phyloP scores from a whole-genome alignment of 2,113 vertebrate genomes.

The Pimephales promelas region DNA sequence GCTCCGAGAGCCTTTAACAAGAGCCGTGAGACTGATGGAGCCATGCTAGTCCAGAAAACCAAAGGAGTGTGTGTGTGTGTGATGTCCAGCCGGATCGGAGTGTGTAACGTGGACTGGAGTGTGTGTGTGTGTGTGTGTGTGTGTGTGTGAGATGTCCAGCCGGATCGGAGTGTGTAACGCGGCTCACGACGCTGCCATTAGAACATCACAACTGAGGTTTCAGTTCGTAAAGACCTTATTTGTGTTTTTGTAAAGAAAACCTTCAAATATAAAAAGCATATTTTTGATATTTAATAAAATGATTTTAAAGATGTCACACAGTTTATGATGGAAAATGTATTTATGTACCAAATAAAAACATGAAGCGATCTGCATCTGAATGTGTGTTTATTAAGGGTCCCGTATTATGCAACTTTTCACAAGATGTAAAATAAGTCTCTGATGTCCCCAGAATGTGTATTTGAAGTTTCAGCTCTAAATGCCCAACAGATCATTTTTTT shows the following conservation, averaged over 20 bases:
- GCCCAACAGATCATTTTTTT: too few species aligned
- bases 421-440: too few species aligned
- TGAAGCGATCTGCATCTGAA: slow-evolving; percentile 6
- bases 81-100: too few species aligned
- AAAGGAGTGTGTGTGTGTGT: background rate
- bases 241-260: slow-evolving; percentile 77
- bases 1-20: background rate
- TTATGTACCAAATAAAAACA: slow-evolving; percentile 61
- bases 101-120: too few species aligned
- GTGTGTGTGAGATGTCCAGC: too few species aligned
- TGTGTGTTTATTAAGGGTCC: slow-evolving; percentile 18
- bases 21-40: background rate
- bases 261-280: slow-evolving; percentile 76
- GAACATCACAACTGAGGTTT: slow-evolving; percentile 63
- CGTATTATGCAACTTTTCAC: too few species aligned
- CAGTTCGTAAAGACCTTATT: slow-evolving; percentile 69
- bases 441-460: too few species aligned
- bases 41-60: background rate
- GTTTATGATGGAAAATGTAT: slow-evolving; percentile 62
- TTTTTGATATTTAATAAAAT: slow-evolving; percentile 79
- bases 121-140: too few species aligned
- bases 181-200: background rate
- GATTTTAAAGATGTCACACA: slow-evolving; percentile 62
- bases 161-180: background rate
- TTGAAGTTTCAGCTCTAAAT: too few species aligned